These are phyloP conservation scores for Drosophila macrospina DNA, from an alignment of 2,888 invertebrate genomes.

Conservation along the genomic window DNA sequence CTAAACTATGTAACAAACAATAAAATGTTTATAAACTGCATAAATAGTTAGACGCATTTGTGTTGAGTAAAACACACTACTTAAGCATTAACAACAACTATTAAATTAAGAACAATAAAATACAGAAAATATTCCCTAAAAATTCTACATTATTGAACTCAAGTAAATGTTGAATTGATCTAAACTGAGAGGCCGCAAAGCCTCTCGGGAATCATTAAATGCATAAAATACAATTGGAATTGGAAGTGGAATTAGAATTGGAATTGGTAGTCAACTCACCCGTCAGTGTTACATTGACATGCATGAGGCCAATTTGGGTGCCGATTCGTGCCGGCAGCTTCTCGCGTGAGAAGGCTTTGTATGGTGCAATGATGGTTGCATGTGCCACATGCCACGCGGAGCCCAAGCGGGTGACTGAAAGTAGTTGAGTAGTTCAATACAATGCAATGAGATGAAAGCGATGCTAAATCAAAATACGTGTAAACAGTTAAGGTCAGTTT, in stretches of 20 bases:
- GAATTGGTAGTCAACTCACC: conserved; percentile 87
- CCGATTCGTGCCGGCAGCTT: conserved; percentile 95
- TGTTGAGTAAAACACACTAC: too few relatives aligned
- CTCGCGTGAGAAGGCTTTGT: conserved; percentile 95
- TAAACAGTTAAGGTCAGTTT: conserved; percentile 36
- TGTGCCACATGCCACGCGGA: conserved; percentile 97
- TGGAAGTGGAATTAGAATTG: too few relatives aligned
- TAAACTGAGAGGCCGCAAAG: too few relatives aligned
- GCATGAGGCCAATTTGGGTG: conserved; percentile 95
- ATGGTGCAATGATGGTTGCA: conserved; percentile 93
- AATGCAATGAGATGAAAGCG: conserved; percentile 15
- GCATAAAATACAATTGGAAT: not conserved
- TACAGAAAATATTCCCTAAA: too few relatives aligned
- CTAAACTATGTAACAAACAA: too few relatives aligned
- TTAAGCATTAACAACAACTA: too few relatives aligned
- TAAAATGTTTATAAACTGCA: too few relatives aligned
- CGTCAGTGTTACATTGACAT: conserved; percentile 97
- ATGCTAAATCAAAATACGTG: not conserved
- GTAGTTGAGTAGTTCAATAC: conserved; percentile 24
- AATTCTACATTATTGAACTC: too few relatives aligned
- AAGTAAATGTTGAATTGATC: not conserved
- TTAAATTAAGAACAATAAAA: too few relatives aligned
- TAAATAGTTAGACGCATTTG: too few relatives aligned
- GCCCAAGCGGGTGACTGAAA: conserved; percentile 93
- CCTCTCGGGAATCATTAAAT: not conserved